phyloP scores from a whole-genome alignment of 1,140 invertebrate genomes.

The Zaprionus nigranus region DNA sequence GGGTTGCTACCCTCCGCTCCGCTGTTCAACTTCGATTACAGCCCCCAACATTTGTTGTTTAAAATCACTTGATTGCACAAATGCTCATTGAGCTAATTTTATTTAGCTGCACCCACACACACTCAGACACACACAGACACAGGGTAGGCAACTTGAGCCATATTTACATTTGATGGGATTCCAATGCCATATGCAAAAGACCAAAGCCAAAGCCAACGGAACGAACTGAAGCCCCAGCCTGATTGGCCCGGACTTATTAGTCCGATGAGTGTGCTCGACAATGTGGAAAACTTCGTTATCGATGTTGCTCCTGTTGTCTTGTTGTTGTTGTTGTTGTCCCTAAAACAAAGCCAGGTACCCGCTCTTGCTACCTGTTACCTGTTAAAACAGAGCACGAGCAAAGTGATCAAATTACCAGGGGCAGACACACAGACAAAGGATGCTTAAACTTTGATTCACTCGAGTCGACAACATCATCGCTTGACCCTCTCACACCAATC shows the following conservation, averaged over 20 bases:
- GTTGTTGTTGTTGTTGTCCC: background rate
- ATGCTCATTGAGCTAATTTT: conserved; percentile 82
- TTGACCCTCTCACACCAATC: conserved; percentile 21
- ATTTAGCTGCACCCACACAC: conserved; percentile 54
- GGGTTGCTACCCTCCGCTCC: conserved; percentile 37
- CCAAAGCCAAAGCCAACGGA: conserved; percentile 31
- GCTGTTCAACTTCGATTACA: conserved; percentile 52
- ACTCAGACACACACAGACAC: conserved; percentile 2
- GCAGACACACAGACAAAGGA: conserved; percentile 11
- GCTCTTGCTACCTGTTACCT: conserved; percentile 1
- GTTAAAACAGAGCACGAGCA: too few species aligned
- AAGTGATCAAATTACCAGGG: conserved; percentile 43
- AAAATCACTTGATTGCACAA: conserved; percentile 83
- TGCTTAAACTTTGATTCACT: conserved; percentile 45
- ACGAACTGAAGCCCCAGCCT: conserved; percentile 12
- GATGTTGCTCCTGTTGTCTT: background rate
- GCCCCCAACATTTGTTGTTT: conserved; percentile 63
- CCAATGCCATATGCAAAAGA: conserved; percentile 63
- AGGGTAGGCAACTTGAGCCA: conserved; percentile 60
- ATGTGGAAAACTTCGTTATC: conserved; percentile 2
- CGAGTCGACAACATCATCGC: conserved; percentile 19
- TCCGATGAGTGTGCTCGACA: conserved; percentile 9
- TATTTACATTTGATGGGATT: conserved; percentile 76
- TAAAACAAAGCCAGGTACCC: conserved; percentile 5
- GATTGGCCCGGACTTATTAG: conserved; percentile 11